These are phyloP conservation scores for Caenorhabditis panamensis DNA, from an alignment of 2,888 invertebrate genomes.

Conservation along the genomic window DNA sequence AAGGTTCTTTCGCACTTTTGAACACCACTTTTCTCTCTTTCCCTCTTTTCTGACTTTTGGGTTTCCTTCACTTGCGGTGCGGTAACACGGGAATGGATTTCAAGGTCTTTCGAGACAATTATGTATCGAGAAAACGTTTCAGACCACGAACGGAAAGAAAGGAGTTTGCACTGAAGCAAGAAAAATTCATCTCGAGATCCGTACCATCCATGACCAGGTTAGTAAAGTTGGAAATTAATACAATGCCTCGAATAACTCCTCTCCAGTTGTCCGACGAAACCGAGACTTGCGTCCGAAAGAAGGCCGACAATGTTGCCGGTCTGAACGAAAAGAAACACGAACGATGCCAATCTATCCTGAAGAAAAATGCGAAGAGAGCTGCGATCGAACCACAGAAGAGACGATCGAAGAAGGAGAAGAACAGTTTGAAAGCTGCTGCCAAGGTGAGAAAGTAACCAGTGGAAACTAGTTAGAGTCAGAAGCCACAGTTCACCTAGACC, in stretches of 20 bases:
- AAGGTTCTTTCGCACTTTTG: conserved; percentile 28
- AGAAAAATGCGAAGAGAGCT: conserved; percentile 61
- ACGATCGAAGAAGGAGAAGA: conserved; percentile 58
- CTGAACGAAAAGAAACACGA: conserved; percentile 59
- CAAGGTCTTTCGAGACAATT: neutral
- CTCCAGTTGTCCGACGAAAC: conserved; percentile 55
- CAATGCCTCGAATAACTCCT: neutral
- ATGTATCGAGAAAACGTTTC: conserved; percentile 8
- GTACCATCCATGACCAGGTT: conserved; percentile 60
- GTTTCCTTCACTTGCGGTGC: conserved; percentile 47
- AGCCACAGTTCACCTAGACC: neutral
- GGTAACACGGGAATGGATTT: conserved; percentile 29
- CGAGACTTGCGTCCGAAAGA: conserved; percentile 57
- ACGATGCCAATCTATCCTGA: conserved; percentile 58
- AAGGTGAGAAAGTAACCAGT: conserved; percentile 33
- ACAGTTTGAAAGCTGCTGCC: conserved; percentile 59
- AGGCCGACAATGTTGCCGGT: conserved; percentile 36
- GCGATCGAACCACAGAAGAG: conserved; percentile 62
- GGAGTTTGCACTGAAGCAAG: conserved; percentile 61
- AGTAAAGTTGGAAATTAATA: too few species aligned
- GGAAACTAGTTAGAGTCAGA: neutral
- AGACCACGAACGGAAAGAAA: conserved; percentile 61
- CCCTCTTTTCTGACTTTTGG: conserved; percentile 16
- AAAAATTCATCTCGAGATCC: conserved; percentile 55
- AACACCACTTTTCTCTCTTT: conserved; percentile 12